Evolutionary conservation across 1,140 invertebrate species (phyloP), one percentile per base, ranked within the genome.

Genomic region (Rhyzopertha dominica): DNA sequence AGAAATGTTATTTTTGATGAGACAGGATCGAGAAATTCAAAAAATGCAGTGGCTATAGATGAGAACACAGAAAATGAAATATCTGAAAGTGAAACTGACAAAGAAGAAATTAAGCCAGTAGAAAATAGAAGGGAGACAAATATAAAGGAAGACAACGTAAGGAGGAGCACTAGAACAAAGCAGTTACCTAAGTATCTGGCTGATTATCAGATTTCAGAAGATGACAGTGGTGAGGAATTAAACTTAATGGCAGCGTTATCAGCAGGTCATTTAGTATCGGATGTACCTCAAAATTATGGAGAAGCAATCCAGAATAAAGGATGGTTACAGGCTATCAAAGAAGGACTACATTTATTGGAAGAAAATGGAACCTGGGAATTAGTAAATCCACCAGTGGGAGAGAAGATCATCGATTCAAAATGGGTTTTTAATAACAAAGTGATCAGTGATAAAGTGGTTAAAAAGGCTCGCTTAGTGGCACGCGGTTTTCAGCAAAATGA

Each of bases 381-480:
- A 18, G 35, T 51, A 12, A 44, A 62, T 10, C 30, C 54, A 37
- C 63, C 58, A 7, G 31, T 50, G 43, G 46, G 46, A 22, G 38
- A 52, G 38, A 61, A 51, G 26, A 35, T 47, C 5, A 47, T 69
- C 9, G 38, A 37, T 13, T 49, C 34, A 20, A 62, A 61, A 55
- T 67, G 62, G 67, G 53, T 67, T 9, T 67, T 56, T 31, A 58
- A 13, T 10, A 30, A 30, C 12, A 30, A 10, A 30, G 17, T 13
- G 12, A 10, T 30, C 10, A 30, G 17, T 30, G 3, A 30, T 54
- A 13, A 51, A 48, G 5, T 31, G 43, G 18, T 67, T 52, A 30
- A 30, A 35, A 73, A 71, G 50, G 66, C 64, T 22, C 37, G 66
- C 24, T 51, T 70, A 10, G 65, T 74, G 12, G 62, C 67, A 3